Evolutionary conservation across 2,113 vertebrate genomes (phyloP), one percentile per base, ranked within the genome.

Genomic region (Machaerirhynchus nigripectus): DNA sequence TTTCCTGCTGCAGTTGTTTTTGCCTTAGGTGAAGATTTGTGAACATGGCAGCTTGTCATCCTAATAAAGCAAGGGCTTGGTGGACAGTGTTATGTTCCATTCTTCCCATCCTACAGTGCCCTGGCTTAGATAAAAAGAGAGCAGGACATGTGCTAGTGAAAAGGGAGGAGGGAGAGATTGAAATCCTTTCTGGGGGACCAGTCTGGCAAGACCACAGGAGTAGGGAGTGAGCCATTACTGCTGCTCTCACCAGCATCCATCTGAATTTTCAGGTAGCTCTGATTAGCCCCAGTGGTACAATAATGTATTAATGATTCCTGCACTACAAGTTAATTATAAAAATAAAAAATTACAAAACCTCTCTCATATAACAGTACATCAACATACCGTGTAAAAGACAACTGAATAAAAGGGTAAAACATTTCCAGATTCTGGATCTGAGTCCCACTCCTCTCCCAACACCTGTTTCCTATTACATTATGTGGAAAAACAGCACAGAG

Each of bases 301-400:
- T 0, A 42, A 26, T 19, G 7, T 30, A 13, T 50, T 59, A 52
- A 52, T 44, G 37, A 79, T 44, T 75, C 56, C 89, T 93, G 55
- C 61, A 37, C 44, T 88, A 78, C 49, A 37, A 49, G 35, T 67
- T 49, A 53, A 74, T 88, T 95, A 95, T 15, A 96, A 95, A 94
- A 94, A 91, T 91, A 80, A 88, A 91, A 96, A 95, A 69, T 63
- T 93, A 94, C 19, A 82, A 82, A 93, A 89, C 17, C 8, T 39
- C 30, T 75, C 57, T 59, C 13, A 12, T 5, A 1, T 37, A 64
- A 64, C 27, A 81, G 69, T 67, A 79, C 15, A 30, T 46, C 67
- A 84, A 74, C 44, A 64, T 5, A 67, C 23, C 37, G 12, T 10
- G 17, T 73, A 55, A 90, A 83, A 84, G 70, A 74, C 2, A 15